A percentile compares a stretch with the other conserved stretches of the same genome.
These are phyloP conservation scores for Columbina picui DNA, from an alignment of 2,113 vertebrate species.

Conservation along the genomic window DNA sequence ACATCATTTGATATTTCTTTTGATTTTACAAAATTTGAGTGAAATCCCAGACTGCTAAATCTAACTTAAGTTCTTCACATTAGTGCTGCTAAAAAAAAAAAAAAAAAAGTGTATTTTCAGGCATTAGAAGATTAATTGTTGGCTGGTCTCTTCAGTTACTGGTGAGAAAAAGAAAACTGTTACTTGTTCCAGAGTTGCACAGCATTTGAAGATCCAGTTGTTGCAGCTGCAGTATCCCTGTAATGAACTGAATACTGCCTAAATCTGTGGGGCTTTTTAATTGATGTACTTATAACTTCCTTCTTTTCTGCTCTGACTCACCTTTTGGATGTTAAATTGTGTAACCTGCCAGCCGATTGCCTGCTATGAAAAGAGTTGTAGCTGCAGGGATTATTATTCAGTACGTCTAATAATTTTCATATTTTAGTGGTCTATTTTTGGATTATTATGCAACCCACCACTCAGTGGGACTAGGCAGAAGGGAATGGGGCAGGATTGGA, in stretches of 20 bases:
- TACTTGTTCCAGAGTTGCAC: neutral
- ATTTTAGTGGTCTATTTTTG: constrained; percentile 26
- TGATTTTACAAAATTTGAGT: neutral
- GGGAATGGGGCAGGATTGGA: neutral
- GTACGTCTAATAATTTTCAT: constrained; percentile 39
- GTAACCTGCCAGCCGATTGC: constrained; percentile 28
- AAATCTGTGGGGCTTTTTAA: neutral
- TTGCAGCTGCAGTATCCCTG: neutral
- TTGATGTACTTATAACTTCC: neutral
- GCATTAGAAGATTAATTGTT: neutral
- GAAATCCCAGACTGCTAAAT: neutral
- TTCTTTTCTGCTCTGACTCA: constrained; percentile 33
- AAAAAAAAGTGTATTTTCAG: neutral
- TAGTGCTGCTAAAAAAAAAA: neutral
- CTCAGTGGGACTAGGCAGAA: neutral
- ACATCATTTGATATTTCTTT: neutral
- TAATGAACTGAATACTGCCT: neutral
- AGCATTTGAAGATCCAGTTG: neutral
- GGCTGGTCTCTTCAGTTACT: neutral
- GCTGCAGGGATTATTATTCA: constrained; percentile 46
- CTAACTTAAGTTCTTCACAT: neutral
- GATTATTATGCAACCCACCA: constrained; percentile 14
- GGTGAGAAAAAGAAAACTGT: neutral
- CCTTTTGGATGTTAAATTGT: constrained; percentile 39
- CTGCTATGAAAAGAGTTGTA: constrained; percentile 2